Conservation (phyloP, 1,140 invertebrate genomes). For the Coenobita brevimanus region DNA sequence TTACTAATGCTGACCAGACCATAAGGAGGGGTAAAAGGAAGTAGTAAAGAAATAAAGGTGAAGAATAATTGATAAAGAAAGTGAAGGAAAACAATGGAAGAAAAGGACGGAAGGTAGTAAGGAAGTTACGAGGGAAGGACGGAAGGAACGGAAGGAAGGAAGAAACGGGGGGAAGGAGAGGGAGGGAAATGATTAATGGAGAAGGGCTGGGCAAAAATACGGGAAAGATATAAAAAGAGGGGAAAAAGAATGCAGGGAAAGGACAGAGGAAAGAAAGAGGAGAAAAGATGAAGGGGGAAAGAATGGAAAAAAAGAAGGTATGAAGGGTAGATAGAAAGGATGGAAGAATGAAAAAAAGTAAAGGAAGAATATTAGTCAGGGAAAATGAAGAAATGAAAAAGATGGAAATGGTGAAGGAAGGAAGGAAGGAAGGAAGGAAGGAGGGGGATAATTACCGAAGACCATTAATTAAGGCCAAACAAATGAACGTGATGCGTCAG, state of each 20-base stretch:
- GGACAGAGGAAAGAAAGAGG: not conserved
- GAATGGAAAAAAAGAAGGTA: too few relatives aligned
- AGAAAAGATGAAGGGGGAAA: not conserved
- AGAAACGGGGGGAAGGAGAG: not conserved
- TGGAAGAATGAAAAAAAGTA: too few relatives aligned
- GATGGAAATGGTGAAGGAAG: not conserved
- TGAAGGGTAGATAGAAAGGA: too few relatives aligned
- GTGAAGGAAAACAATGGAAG: not conserved
- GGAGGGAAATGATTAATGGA: not conserved
- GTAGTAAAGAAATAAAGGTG: not conserved
- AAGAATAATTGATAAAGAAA: too few relatives aligned
- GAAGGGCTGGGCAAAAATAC: not conserved
- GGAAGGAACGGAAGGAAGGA: not conserved
- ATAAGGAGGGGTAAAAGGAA: too few relatives aligned
- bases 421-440: not conserved
- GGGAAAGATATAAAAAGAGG: not conserved
- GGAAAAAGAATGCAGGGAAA: not conserved
- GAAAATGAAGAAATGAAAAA: too few relatives aligned
- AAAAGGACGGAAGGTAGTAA: not conserved
- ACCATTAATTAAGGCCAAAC: conserved; percentile 57
- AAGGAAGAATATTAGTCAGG: too few relatives aligned
- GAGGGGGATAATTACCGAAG: conserved; percentile 48
- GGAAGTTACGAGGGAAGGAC: not conserved
- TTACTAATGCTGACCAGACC: too few relatives aligned
- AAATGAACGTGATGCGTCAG: conserved; percentile 55